Evolutionary conservation across 2,113 vertebrate genomes (phyloP).

Genomic region (Phaethon lepturus): DNA sequence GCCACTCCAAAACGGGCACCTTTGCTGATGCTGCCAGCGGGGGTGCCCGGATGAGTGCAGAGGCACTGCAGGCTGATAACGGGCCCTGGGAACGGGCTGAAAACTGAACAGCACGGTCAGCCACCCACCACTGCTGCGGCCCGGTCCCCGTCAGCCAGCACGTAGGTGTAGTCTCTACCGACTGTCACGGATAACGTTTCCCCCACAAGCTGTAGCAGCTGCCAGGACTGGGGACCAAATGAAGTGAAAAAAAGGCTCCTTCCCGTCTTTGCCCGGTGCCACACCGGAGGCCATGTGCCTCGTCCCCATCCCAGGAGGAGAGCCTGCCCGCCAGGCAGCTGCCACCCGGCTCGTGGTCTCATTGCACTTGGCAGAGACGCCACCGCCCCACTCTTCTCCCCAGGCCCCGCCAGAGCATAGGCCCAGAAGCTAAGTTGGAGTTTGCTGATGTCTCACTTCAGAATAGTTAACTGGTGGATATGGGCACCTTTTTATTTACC

Average conservation of each 20-base stretch:
- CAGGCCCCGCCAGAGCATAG: not conserved
- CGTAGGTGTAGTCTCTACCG: rapidly evolving
- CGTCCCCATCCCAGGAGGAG: not conserved
- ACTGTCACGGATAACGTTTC: rapidly evolving
- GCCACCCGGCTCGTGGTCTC: rapidly evolving
- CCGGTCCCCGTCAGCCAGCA: not conserved
- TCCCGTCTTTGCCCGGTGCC: not conserved
- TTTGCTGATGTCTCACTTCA: not conserved
- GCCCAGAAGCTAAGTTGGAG: not conserved
- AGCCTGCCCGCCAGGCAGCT: rapidly evolving
- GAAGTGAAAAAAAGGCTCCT: not conserved
- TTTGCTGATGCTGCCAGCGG: not conserved
- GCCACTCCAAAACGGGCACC: not conserved
- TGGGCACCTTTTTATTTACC: not conserved
- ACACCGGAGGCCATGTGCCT: rapidly evolving
- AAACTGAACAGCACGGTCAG: rapidly evolving
- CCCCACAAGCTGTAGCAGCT: not conserved
- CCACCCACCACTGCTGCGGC: not conserved
- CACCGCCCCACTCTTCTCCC: not conserved
- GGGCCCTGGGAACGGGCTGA: not conserved
- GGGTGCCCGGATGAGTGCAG: rapidly evolving
- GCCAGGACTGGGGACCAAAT: not conserved
- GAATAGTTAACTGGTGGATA: not conserved
- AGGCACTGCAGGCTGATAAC: not conserved
- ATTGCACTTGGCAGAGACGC: not conserved